Conservation (phyloP, 2,888 invertebrate genomes). For the Amphiduros pacificus region DNA sequence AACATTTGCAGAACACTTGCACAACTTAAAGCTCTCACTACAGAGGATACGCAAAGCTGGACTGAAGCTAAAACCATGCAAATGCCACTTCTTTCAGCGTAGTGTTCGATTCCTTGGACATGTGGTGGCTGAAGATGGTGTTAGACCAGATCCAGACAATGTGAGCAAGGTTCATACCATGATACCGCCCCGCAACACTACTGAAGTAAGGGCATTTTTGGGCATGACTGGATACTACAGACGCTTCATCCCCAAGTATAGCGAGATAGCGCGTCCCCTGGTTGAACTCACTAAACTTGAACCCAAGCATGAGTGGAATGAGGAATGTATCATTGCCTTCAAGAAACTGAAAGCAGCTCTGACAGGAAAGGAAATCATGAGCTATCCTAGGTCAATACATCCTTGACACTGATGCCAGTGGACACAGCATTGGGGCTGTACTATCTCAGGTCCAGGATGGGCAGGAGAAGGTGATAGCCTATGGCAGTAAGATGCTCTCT, state of each 20-base stretch:
- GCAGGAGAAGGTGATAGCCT: constrained; percentile 20
- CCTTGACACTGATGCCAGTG: constrained; percentile 26
- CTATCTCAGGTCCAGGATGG: constrained; percentile 21
- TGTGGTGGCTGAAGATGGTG: not conserved
- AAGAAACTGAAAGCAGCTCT: not conserved
- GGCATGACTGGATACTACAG: not conserved
- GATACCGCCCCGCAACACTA: not conserved
- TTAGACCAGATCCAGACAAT: not conserved
- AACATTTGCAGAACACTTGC: not conserved
- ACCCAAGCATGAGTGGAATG: constrained; percentile 1
- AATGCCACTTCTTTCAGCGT: not conserved
- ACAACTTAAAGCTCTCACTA: not conserved
- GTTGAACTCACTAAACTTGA: not conserved
- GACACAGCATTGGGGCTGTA: constrained; percentile 21
- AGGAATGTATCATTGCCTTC: not conserved
- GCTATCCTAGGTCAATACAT: constrained; percentile 12
- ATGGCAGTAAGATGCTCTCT: constrained; percentile 16
- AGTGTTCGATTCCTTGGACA: not conserved
- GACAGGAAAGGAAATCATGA: constrained; percentile 18
- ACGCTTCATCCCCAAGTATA: not conserved
- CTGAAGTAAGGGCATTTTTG: too few relatives aligned
- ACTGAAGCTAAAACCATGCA: not conserved
- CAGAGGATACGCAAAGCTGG: not conserved
- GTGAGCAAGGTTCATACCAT: not conserved
- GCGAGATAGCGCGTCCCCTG: not conserved